Conservation (phyloP, 2,113 vertebrate species). For the Martes martes region DNA sequence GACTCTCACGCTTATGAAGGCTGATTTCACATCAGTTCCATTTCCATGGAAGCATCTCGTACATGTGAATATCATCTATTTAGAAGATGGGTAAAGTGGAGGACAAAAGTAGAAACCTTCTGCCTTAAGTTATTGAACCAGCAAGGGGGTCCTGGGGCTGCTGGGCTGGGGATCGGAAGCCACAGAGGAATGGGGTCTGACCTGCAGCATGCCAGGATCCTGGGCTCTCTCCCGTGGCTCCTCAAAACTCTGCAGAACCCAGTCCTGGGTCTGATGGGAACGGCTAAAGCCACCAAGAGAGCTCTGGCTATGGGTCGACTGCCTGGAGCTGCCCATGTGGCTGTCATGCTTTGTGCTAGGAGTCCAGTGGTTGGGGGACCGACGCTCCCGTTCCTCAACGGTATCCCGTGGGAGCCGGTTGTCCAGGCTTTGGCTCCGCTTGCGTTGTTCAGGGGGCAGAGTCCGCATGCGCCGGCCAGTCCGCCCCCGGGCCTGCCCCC, state of each 20-base stretch:
- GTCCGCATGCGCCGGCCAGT: conserved; percentile 70
- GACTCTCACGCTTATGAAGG: background rate
- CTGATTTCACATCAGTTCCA: background rate
- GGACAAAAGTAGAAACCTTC: background rate
- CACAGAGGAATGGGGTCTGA: conserved; percentile 62
- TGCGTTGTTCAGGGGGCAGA: conserved; percentile 81
- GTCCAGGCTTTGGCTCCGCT: conserved; percentile 83
- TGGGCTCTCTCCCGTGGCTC: conserved; percentile 41
- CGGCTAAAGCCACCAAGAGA: background rate
- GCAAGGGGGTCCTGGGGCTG: background rate
- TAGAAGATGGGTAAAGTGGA: background rate
- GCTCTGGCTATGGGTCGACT: background rate
- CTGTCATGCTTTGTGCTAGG: background rate
- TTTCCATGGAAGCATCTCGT: background rate
- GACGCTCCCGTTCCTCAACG: background rate
- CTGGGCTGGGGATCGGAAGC: background rate
- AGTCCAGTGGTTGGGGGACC: conserved; percentile 2
- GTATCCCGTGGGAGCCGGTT: background rate
- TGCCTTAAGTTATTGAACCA: background rate
- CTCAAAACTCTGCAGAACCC: conserved; percentile 54
- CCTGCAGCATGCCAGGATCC: conserved; percentile 79
- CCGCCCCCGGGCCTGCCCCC: conserved; percentile 65
- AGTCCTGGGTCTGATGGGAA: conserved; percentile 72
- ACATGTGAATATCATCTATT: background rate
- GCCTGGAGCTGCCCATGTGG: background rate